These are phyloP conservation scores for Nomada lathburiana DNA, from an alignment of 2,888 invertebrate genomes.

Conservation along the genomic window DNA sequence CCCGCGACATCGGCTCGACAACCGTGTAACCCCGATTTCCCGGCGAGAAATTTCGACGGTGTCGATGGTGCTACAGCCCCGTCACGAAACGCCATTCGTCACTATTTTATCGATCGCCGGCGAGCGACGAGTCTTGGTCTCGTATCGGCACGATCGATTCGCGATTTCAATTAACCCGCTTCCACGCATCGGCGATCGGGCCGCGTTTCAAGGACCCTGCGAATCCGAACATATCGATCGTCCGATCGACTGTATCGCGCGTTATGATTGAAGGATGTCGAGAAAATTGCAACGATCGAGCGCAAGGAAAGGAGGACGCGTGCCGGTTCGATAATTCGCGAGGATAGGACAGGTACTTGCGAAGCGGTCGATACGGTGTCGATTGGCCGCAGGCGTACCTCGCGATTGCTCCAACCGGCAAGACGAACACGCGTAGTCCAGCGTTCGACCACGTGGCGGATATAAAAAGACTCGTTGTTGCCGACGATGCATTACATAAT, in stretches of 20 bases:
- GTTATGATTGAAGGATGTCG: slow-evolving; percentile 57
- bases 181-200: slow-evolving; percentile 75
- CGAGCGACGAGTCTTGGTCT: slow-evolving; percentile 30
- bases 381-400: slow-evolving; percentile 27
- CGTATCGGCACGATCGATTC: slow-evolving; percentile 65
- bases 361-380: slow-evolving; percentile 5
- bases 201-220: slow-evolving; percentile 63
- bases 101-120: slow-evolving; percentile 72
- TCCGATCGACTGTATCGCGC: slow-evolving; percentile 43
- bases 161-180: slow-evolving; percentile 77
- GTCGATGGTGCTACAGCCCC: slow-evolving; percentile 62
- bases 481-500: slow-evolving; percentile 71
- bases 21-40: slow-evolving; percentile 71
- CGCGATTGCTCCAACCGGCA: slow-evolving; percentile 3
- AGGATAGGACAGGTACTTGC: neutral
- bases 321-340: neutral
- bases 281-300: slow-evolving; percentile 15
- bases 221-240: slow-evolving; percentile 52
- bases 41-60: slow-evolving; percentile 44
- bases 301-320: neutral
- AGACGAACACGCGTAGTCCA: slow-evolving; percentile 39
- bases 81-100: slow-evolving; percentile 74
- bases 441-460: slow-evolving; percentile 61
- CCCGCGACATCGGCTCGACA: slow-evolving; percentile 57
- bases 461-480: slow-evolving; percentile 70